A percentile compares a stretch with the other conserved stretches of the same genome.
These are phyloP conservation scores for Lissonota sp. DNA, from an alignment of 2,888 invertebrate species.

Conservation along the genomic window DNA sequence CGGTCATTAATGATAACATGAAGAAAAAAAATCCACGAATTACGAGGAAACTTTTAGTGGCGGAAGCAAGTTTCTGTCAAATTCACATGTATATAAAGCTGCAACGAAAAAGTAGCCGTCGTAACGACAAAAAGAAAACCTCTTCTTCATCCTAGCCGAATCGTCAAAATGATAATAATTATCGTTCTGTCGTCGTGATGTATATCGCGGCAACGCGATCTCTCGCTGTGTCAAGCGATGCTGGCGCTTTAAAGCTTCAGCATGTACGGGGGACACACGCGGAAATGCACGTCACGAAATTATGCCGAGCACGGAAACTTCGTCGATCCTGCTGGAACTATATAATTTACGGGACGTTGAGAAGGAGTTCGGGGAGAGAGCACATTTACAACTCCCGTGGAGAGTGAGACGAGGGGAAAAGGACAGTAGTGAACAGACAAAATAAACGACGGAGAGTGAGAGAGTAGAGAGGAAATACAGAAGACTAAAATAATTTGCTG, in stretches of 20 bases:
- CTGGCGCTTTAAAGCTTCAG: conserved; percentile 15
- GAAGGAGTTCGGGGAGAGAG: conserved; percentile 52
- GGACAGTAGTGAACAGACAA: background rate
- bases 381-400: conserved; percentile 48
- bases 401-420: conserved; percentile 23
- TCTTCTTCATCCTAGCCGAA: conserved; percentile 52
- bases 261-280: conserved; percentile 34
- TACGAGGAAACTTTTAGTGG: conserved; percentile 55
- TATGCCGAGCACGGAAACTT: conserved; percentile 61
- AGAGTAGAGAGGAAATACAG: conserved; percentile 30
- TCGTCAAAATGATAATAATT: conserved; percentile 76
- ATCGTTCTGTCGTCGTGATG: conserved; percentile 62
- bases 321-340: conserved; percentile 61
- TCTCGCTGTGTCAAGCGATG: conserved; percentile 10
- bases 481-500: conserved; percentile 39
- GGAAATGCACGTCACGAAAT: conserved; percentile 63
- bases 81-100: conserved; percentile 13
- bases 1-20: too few relatives aligned
- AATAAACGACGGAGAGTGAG: background rate
- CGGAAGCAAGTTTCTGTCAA: conserved; percentile 24
- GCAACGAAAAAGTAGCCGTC: background rate
- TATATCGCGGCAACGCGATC: conserved; percentile 19
- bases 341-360: conserved; percentile 64
- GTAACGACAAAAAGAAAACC: conserved; percentile 4
- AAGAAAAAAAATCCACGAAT: background rate